A percentile compares a stretch with the other conserved stretches of the same genome.
phyloP scores from a whole-genome alignment of 2,113 vertebrate genomes.

The Coptodon bakossiorum region DNA sequence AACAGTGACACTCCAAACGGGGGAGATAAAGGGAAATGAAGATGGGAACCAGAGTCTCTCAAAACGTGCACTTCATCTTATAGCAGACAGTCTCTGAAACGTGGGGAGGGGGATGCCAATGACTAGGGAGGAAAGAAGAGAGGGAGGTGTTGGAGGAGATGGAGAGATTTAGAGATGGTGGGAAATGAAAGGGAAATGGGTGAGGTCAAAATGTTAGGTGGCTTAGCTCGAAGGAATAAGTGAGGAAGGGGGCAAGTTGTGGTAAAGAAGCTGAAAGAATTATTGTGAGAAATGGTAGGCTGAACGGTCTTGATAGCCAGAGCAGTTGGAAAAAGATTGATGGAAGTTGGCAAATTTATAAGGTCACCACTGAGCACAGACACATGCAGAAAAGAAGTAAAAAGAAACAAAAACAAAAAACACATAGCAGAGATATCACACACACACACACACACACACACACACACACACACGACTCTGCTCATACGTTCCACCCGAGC shows the following conservation, averaged over 20 bases:
- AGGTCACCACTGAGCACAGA: not conserved
- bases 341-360: not conserved
- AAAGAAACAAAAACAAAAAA: not conserved
- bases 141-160: not conserved
- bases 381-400: not conserved
- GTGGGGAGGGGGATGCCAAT: not conserved
- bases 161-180: not conserved
- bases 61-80: conserved; percentile 64
- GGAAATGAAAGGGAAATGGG: not conserved
- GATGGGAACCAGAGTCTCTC: conserved; percentile 63
- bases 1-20: conserved; percentile 53
- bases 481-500: not conserved
- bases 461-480: not conserved
- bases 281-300: not conserved
- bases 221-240: not conserved
- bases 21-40: conserved; percentile 67
- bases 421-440: not conserved
- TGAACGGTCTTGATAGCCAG: not conserved
- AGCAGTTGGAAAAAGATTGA: not conserved
- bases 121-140: not conserved
- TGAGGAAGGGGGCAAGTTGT: not conserved
- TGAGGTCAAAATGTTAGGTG: not conserved
- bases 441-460: not conserved
- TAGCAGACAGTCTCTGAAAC: conserved; percentile 33
- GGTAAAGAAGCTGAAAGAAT: not conserved